Conservation (phyloP, 2,797 vertebrate genomes). For the Peromyscus nudipes region DNA sequence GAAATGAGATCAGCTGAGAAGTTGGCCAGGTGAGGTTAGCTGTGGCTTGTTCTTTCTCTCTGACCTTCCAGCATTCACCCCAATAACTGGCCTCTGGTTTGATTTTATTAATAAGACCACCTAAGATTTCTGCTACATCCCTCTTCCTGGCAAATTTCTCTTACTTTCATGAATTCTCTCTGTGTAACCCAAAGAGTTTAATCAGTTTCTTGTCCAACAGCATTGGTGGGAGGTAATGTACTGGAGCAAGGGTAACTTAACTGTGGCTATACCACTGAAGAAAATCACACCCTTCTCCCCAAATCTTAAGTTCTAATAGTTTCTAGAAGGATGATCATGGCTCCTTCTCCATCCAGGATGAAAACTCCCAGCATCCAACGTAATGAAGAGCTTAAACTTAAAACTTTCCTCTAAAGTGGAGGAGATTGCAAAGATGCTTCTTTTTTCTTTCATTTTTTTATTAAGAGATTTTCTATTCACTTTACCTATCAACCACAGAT, state of each 20-base stretch:
- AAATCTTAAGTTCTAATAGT: background rate
- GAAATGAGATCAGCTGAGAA: too few relatives aligned
- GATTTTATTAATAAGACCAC: too few relatives aligned
- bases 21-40: too few relatives aligned
- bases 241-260: background rate
- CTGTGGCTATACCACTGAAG: background rate
- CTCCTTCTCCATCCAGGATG: background rate
- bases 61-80: too few relatives aligned
- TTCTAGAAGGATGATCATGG: background rate
- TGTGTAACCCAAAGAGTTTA: background rate
- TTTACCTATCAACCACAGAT: too few relatives aligned
- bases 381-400: too few relatives aligned
- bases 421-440: background rate
- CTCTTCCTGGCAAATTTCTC: background rate
- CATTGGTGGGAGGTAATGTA: background rate
- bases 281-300: background rate
- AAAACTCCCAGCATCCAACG: background rate
- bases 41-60: too few relatives aligned
- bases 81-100: too few relatives aligned
- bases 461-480: too few relatives aligned
- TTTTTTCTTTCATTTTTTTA: background rate
- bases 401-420: background rate
- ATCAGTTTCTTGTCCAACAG: background rate
- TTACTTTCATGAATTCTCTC: background rate
- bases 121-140: too few relatives aligned